Base-by-base conservation (phyloP, 2,113 vertebrate species). In the Cnemophilus loriae region DNA sequence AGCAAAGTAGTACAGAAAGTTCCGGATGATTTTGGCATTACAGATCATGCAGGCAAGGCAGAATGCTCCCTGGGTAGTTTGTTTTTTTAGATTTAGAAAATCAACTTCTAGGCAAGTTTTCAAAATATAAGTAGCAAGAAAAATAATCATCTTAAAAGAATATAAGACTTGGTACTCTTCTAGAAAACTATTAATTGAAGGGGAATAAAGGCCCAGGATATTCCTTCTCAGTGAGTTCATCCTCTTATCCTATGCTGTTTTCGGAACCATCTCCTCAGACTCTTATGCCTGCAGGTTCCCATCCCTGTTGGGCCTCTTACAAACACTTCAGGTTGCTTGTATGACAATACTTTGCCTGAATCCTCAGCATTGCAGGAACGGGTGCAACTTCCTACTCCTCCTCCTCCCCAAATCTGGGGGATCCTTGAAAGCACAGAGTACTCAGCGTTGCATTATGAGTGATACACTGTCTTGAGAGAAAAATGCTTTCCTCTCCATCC, bases 311-410 rank as follows among this genome's bases (percentile, higher is more conserved):
- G 37, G 24, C 13, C 17, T 60, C 53, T 56, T 60, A 64, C 6
- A 88, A 53, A 60, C 7, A 30, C 16, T 52, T 32, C n/a, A 44
- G 27, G 22, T 49, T 68, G 33, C 22, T 60, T 46, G 2, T 46
- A 24, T 28, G 26, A 64, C 52, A 68, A 26, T 20, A 30, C 4
- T 77, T 53, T 17, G 14, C 15, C n/a, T 85, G 57, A 84, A 83
- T 37, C 13, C 1, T 1, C 32, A 69, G 32, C 0, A 1, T 42
- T 79, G 15, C 10, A 32, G 55, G 24, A 69, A 49, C 0, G 0
- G 12, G 32, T 23, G 10, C 15, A 52, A 30, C 16, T 82, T 90
- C 65, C 30, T 18, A 7, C 19, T 70, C 8, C 35, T 75, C 24
- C 13, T 52, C 13, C n/a, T 60, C 42, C 35, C 20, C 13, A 37